Percentiles rank a stretch among this genome's conserved stretches.
phyloP scores from a whole-genome alignment of 2,797 vertebrate species.

The Megalops cyprinoides region DNA sequence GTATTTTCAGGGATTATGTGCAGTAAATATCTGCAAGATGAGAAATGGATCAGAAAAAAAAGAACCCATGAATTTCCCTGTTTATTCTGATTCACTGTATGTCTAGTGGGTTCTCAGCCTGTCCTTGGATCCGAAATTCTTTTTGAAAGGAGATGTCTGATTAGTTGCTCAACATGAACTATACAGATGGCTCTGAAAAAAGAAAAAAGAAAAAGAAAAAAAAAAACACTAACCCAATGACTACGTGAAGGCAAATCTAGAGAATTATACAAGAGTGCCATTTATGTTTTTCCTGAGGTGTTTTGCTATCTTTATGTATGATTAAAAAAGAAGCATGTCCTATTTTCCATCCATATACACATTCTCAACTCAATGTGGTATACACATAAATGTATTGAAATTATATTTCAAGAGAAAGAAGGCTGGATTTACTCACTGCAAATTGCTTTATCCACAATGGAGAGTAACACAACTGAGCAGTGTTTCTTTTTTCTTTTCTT shows the following conservation, averaged over 20 bases:
- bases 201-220: not conserved
- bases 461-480: too few relatives aligned
- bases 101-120: not conserved
- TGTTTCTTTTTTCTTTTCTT: too few relatives aligned
- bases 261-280: too few relatives aligned
- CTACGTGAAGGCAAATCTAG: not conserved
- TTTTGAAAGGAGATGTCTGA: not conserved
- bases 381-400: too few relatives aligned
- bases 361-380: too few relatives aligned
- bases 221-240: not conserved
- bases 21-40: not conserved
- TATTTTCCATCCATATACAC: too few relatives aligned
- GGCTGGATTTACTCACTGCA: too few relatives aligned
- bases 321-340: too few relatives aligned
- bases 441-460: too few relatives aligned
- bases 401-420: too few relatives aligned
- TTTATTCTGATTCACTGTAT: conserved; percentile 12
- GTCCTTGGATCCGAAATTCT: not conserved
- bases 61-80: not conserved
- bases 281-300: too few relatives aligned
- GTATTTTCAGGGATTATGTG: not conserved
- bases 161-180: not conserved
- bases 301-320: too few relatives aligned
- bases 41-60: not conserved
- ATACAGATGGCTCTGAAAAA: not conserved